Evolutionary conservation across 2,888 invertebrate genomes (phyloP), one percentile per base, ranked within the genome.

Genomic region (Eupithecia abbreviata): DNA sequence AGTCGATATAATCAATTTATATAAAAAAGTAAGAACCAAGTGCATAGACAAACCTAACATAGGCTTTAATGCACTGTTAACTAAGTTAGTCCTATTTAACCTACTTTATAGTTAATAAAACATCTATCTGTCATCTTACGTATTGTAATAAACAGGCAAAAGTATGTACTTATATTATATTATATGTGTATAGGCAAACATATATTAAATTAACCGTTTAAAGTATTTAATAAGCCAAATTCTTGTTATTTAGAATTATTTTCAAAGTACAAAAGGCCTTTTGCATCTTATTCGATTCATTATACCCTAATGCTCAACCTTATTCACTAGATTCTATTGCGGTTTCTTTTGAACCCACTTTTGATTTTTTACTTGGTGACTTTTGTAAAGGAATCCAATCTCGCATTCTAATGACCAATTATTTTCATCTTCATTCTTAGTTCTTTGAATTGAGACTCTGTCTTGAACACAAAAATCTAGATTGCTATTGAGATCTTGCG

Each of bases 331-430:
- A 69, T 62, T 76, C 71, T 71, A 75, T 73, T 69, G 55, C 68
- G 76, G 65, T 77, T 75, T 75, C 76, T 79, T 80, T 79, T 74
- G 76, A 82, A 77, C 74, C 76, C 75, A 75, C 76, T 79, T 82
- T 80, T 76, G 77, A 79, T 77, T 80, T 79, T 79, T 82, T 76
- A 80, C 73, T 77, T 74, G 75, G 77, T 72, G 73, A 77, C 79
- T 76, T 58, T 79, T 78, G 72, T 81, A 81, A 81, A 73, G 74
- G 74, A 79, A 78, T 80, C 79, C 80, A 78, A 81, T 81, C 80
- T 80, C 71, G 72, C 78, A 81, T 82, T 81, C 80, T 84, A 83
- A 84, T 81, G 83, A 82, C 82, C 83, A 82, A 84, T 84, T 84
- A 81, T 81, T 77, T 80, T 79, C 77, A 80, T 77, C 73, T 82